These are phyloP conservation scores for Saguinus imperator DNA, from an alignment of 2,113 vertebrate genomes.

Conservation along the genomic window DNA sequence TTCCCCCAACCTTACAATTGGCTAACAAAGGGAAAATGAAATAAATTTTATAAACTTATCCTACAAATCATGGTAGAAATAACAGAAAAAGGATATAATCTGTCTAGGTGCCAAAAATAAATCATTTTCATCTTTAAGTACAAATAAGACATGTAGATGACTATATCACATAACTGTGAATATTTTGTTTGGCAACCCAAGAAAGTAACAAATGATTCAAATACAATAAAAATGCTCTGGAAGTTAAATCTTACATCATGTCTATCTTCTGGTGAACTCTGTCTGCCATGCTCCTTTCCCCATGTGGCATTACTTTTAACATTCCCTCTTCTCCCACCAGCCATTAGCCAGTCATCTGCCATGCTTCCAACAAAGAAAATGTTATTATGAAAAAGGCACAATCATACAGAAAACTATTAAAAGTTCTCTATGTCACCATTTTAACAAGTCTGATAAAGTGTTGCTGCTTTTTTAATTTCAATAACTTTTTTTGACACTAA, in stretches of 20 bases:
- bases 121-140: not conserved
- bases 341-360: not conserved
- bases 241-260: not conserved
- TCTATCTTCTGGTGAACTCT: not conserved
- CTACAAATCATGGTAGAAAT: not conserved
- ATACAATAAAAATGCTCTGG: not conserved
- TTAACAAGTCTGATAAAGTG: not conserved
- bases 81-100: not conserved
- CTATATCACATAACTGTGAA: not conserved
- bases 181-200: not conserved
- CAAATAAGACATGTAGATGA: not conserved
- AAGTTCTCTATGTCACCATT: not conserved
- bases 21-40: not conserved
- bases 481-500: not conserved
- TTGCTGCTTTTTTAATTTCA: not conserved
- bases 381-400: not conserved
- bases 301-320: not conserved
- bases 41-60: not conserved
- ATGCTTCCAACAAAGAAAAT: not conserved
- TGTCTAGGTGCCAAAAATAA: not conserved
- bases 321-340: not conserved
- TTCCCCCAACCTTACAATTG: not conserved
- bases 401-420: not conserved
- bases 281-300: not conserved
- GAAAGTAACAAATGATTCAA: not conserved